phyloP scores from a whole-genome alignment of 2,888 invertebrate genomes.

The Tinea pellionella region DNA sequence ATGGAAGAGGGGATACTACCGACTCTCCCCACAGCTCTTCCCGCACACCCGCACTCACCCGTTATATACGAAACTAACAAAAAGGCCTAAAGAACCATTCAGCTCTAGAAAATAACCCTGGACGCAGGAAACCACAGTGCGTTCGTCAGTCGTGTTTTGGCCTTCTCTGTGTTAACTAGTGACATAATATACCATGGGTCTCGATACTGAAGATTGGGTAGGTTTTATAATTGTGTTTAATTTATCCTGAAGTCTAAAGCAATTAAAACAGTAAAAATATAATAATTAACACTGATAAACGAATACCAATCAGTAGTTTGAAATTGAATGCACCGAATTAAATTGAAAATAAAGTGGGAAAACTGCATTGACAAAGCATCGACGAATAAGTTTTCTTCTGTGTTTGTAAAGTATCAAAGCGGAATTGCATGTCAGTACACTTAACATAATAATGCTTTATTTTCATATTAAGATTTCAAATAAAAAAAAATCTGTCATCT shows the following conservation, averaged over 20 bases:
- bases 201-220: conserved; percentile 67
- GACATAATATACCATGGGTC: conserved; percentile 59
- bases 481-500: too few relatives aligned
- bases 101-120: conserved; percentile 65
- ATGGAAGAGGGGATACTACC: conserved; percentile 32
- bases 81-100: conserved; percentile 47
- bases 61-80: conserved; percentile 28
- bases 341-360: too few relatives aligned
- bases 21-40: not conserved
- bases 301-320: too few relatives aligned
- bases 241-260: not conserved
- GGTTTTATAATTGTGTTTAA: conserved; percentile 24
- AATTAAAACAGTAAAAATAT: not conserved
- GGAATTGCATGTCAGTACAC: too few relatives aligned
- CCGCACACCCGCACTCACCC: not conserved
- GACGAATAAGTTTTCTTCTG: too few relatives aligned
- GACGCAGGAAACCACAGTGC: conserved; percentile 56
- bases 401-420: too few relatives aligned
- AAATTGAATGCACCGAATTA: too few relatives aligned
- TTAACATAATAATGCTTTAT: too few relatives aligned
- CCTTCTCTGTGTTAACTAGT: conserved; percentile 68
- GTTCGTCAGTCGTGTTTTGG: conserved; percentile 66
- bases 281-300: not conserved
- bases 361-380: too few relatives aligned
- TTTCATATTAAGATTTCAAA: too few relatives aligned